Base-by-base conservation (phyloP, 2,113 vertebrate genomes). In the Tachuris rubrigastra region DNA sequence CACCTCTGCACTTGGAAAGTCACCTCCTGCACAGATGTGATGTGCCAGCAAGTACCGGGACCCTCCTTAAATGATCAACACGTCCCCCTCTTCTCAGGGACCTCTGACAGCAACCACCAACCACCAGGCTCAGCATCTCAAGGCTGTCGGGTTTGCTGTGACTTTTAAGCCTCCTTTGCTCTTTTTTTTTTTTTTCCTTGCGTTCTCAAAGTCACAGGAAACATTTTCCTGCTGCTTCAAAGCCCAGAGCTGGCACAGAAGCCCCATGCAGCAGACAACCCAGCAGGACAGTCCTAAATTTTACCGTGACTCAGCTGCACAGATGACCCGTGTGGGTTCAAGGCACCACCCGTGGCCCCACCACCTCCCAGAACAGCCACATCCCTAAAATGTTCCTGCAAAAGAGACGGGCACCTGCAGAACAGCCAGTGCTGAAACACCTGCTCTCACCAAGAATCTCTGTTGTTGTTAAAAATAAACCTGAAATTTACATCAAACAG, bases 21-120 rank as follows among this genome's bases (percentile, higher is more conserved):
- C 78, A 28, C 10, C 53, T 58, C 31, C 83, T 13, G 30, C 41
- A 2, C 17, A n/a, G 30, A n/a, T 20, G 14, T 14, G 46, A n/a
- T 1, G 5, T 8, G 14, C 37, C 37, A 49, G n/a, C 0, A 0
- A 46, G 59, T 14, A 5, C 44, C 7, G 2, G 49, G 13, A 56
- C 20, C 17, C 6, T 22, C 47, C 39, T 12, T 9, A 33, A 33
- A 28, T 0, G 1, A 71, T 6, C 30, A 78, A 20, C 33, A 10
- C 17, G 31, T 3, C n/a, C 27, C 18, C 37, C 30, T 9, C 3
- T 0, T 24, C 35, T 4, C 4, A 0, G 31, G 52, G 25, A 59
- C 47, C 33, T 10, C 33, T 21, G 9, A 1, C 56, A n/a, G n/a
- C 44, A 72, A 9, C 25, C 17, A 0, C 3, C 52, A 53, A 53